Evolutionary conservation across 2,888 invertebrate genomes (phyloP), one percentile per base, ranked within the genome.

Genomic region (Apantesis nais): DNA sequence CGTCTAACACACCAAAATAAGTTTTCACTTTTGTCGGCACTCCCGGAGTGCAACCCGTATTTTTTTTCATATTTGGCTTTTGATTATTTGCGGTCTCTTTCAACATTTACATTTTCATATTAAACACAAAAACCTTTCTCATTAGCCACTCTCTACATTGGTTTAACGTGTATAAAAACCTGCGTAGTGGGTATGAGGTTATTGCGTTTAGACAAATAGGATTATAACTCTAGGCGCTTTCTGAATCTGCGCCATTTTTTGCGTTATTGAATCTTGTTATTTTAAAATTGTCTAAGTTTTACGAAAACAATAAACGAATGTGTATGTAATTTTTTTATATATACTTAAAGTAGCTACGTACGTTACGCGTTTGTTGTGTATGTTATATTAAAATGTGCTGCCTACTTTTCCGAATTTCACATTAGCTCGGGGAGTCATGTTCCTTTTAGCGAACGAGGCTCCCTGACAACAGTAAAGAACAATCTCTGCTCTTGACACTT

Each of bases 361-460:
- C 44, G 25, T 69, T 22, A n/a, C 16, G 31, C 4, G 64, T 64
- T 44, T 71, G 67, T 67, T 71, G 61, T 65, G 65, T 65, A 64
- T 65, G 19, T 63, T 71, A 34, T 62, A 71, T 62, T 52, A 62
- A 25, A 60, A 52, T 11, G 9, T 14, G 39, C 14, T 29, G 39
- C 62, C 55, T 55, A 68, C 65, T 66, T 55, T 7, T 7, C 41
- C 31, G 52, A 68, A 72, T 66, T 68, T 19, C 22, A 22, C 14
- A 58, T 72, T 66, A 72, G 68, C 66, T 66, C n/a, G 37, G 58
- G 66, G 66, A 66, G 58, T 44, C 62, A 34, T 68, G 55, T 55
- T 68, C 66, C 72, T 66, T 72, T 62, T 39, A 9, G 48, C 2
- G 25, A 65, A 55, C 55, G 67, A 22, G 16, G 48, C 22, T 22